Percentiles rank a stretch among this genome's conserved stretches.
phyloP scores from a whole-genome alignment of 1,140 invertebrate species.

The Dendrolimus punctatus region DNA sequence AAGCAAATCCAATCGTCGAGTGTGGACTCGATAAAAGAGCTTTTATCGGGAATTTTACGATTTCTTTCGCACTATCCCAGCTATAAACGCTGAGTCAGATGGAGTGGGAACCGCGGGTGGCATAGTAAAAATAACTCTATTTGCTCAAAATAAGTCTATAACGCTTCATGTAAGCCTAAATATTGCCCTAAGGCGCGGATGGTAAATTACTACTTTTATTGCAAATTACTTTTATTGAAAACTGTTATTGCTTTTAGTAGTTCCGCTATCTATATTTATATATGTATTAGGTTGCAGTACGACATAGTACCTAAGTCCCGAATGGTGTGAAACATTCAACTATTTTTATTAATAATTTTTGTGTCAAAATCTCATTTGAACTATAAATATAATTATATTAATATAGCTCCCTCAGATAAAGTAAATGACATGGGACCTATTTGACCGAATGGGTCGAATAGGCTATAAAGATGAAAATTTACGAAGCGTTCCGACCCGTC shows the following conservation, averaged over 20 bases:
- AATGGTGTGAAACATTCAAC: neutral
- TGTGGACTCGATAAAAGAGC: conserved; percentile 39
- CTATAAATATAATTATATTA: neutral
- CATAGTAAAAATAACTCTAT: conserved; percentile 41
- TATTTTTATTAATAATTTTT: neutral
- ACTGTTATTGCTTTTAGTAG: no score
- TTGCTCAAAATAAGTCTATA: conserved; percentile 25
- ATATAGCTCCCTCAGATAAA: conserved; percentile 3
- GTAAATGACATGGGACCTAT: conserved; percentile 13
- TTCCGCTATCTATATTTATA: no score
- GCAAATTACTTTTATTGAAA: no score
- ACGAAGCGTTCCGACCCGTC: conserved; percentile 13
- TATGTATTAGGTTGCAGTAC: no score
- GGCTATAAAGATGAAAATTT: conserved; percentile 22
- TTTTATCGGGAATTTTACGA: conserved; percentile 61
- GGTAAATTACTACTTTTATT: no score
- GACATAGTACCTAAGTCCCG: no score
- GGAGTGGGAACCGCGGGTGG: conserved; percentile 50
- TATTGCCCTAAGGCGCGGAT: conserved; percentile 12
- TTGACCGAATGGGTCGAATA: conserved; percentile 18
- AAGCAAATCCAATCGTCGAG: conserved; percentile 45
- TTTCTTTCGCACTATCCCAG: conserved; percentile 47
- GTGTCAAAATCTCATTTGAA: neutral
- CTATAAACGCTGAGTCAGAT: conserved; percentile 59
- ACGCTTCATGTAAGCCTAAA: conserved; percentile 13